Evolutionary conservation across 2,888 invertebrate genomes (phyloP).

Genomic region (Clostera curtula): DNA sequence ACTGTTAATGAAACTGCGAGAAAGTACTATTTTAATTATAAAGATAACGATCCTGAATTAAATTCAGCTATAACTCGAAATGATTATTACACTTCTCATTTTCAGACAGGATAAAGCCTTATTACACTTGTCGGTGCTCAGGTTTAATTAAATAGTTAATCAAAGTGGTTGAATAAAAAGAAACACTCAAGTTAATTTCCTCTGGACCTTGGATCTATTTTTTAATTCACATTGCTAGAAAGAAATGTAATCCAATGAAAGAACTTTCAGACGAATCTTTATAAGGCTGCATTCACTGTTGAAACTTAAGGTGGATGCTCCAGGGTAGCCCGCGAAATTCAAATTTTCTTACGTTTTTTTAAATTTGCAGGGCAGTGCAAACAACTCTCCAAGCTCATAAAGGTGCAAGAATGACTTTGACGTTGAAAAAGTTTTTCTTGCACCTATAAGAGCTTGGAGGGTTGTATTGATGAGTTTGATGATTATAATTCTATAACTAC

Average conservation of each 20-base stretch:
- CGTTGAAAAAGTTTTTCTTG: no score
- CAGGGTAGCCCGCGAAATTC: no score
- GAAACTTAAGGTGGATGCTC: conserved; percentile 7
- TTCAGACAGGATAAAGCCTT: conserved; percentile 10
- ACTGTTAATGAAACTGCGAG: conserved; percentile 14
- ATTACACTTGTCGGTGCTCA: no score
- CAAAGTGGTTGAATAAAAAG: conserved; percentile 67
- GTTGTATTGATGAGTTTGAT: no score
- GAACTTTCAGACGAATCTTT: conserved; percentile 24
- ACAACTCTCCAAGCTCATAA: no score
- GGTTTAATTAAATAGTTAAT: conserved; percentile 70
- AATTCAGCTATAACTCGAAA: conserved; percentile 15
- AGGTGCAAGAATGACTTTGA: no score
- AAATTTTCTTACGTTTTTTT: no score
- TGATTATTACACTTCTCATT: conserved; percentile 20
- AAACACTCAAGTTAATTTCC: conserved; percentile 65
- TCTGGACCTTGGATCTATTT: conserved; percentile 48
- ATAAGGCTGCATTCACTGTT: conserved; percentile 14
- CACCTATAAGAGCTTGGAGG: no score
- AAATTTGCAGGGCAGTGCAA: no score
- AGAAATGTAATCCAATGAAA: conserved; percentile 44
- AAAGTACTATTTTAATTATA: conserved; percentile 12
- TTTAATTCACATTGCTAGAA: conserved; percentile 46
- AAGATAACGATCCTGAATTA: no score
- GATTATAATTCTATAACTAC: no score